phyloP scores from a whole-genome alignment of 2,888 invertebrate genomes.

The Sinhomidia bicolor region DNA sequence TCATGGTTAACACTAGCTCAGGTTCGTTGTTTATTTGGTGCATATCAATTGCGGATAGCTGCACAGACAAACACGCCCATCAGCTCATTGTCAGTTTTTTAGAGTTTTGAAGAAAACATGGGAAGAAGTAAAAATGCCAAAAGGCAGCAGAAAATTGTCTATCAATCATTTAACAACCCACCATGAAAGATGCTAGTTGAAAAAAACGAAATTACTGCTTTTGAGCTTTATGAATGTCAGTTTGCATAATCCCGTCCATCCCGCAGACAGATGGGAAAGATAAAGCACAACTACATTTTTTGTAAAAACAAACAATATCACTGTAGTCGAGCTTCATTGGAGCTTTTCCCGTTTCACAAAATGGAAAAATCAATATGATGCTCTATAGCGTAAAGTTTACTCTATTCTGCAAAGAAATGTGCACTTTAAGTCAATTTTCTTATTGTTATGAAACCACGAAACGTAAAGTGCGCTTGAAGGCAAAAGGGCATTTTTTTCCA shows the following conservation, averaged over 20 bases:
- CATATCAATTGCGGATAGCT: neutral
- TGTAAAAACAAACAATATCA: neutral
- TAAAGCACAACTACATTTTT: neutral
- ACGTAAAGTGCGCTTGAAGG: neutral
- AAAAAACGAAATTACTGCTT: neutral
- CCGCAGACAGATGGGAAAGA: neutral
- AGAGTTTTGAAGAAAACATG: neutral
- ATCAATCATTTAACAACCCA: slow-evolving; percentile 52
- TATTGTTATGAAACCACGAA: neutral
- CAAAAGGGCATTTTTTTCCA: neutral
- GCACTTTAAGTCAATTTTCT: neutral
- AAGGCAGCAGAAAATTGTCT: slow-evolving; percentile 45
- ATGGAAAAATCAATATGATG: neutral
- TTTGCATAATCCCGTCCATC: neutral
- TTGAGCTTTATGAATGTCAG: neutral
- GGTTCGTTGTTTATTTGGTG: slow-evolving; percentile 66
- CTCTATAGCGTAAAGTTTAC: no score
- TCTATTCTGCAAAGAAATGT: neutral
- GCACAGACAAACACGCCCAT: neutral
- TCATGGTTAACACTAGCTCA: slow-evolving; percentile 77
- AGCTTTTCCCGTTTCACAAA: neutral
- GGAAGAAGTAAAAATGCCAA: neutral
- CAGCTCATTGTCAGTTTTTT: neutral
- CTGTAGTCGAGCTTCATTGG: neutral
- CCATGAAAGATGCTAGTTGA: neutral